Percentiles rank a stretch among this genome's conserved stretches.
phyloP scores from a whole-genome alignment of 2,797 vertebrate species.

The Pelochelys cantorii region DNA sequence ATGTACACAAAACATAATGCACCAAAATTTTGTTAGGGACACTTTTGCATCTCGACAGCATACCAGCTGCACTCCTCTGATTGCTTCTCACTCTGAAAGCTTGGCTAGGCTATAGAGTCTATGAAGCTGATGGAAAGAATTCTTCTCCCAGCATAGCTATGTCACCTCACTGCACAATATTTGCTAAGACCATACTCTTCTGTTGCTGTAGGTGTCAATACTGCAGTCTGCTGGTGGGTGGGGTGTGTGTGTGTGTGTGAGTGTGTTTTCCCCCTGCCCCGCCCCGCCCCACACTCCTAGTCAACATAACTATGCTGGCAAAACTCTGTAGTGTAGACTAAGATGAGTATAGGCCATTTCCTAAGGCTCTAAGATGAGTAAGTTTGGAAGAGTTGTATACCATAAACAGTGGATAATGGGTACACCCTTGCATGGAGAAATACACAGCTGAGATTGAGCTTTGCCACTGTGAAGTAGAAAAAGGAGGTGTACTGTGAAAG shows the following conservation, averaged over 20 bases:
- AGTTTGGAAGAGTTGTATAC: not conserved
- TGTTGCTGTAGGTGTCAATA: not conserved
- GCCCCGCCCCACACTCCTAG: not conserved
- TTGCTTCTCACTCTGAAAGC: not conserved
- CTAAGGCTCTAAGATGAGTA: conserved; percentile 58
- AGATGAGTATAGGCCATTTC: conserved; percentile 58
- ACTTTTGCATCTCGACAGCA: not conserved
- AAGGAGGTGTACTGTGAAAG: conserved; percentile 8
- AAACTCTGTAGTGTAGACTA: not conserved
- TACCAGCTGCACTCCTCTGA: not conserved
- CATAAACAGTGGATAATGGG: conserved; percentile 32
- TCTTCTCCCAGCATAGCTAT: not conserved
- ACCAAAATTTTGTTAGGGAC: conserved; percentile 46
- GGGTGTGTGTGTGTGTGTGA: not conserved
- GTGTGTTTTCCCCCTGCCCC: not conserved
- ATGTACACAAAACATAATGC: conserved; percentile 51
- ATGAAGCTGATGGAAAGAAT: not conserved
- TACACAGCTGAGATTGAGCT: conserved; percentile 10
- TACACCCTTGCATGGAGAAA: conserved; percentile 42
- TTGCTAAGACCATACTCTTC: not conserved
- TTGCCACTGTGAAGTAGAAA: conserved; percentile 27
- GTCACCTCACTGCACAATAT: not conserved
- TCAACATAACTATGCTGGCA: not conserved
- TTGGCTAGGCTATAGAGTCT: not conserved
- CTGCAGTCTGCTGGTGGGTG: not conserved